Percentiles rank a stretch among this genome's conserved stretches.
Conservation (phyloP, 2,888 invertebrate species). For the Nemotelus pantherinus region DNA sequence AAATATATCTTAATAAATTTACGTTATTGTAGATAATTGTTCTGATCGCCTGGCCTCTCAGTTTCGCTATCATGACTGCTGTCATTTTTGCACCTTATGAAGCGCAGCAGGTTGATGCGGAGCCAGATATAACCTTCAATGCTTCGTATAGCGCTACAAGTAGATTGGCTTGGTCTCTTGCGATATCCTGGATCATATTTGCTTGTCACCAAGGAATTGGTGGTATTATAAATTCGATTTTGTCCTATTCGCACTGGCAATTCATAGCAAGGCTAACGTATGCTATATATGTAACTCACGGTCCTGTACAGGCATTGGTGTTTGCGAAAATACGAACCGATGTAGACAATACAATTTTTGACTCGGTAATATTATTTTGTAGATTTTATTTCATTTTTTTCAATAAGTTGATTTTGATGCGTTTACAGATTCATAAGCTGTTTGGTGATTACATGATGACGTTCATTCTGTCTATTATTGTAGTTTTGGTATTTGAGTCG, state of each 20-base stretch:
- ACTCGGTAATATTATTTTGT: constrained; percentile 46
- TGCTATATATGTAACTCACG: constrained; percentile 52
- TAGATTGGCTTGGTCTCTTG: constrained; percentile 51
- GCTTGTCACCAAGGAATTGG: constrained; percentile 53
- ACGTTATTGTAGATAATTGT: background rate
- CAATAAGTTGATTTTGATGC: background rate
- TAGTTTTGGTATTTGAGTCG: constrained; percentile 65
- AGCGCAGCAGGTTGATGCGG: background rate
- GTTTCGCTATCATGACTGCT: constrained; percentile 35
- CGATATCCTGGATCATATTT: constrained; percentile 53
- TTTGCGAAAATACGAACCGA: constrained; percentile 45
- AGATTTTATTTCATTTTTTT: background rate
- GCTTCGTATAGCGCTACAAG: constrained; percentile 50
- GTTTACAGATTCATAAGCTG: constrained; percentile 62
- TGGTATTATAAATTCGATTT: constrained; percentile 52
- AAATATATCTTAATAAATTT: too few relatives aligned
- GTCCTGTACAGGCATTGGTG: constrained; percentile 48
- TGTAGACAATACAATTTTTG: constrained; percentile 47
- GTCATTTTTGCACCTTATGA: constrained; percentile 51
- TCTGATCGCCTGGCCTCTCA: constrained; percentile 49
- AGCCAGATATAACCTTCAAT: constrained; percentile 40
- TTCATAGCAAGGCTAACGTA: constrained; percentile 52
- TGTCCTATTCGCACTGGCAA: constrained; percentile 52
- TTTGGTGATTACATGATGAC: constrained; percentile 65
- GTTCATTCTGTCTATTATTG: constrained; percentile 61